These are phyloP conservation scores for Anguilla anguilla DNA, from an alignment of 2,797 vertebrate species.

Conservation along the genomic window DNA sequence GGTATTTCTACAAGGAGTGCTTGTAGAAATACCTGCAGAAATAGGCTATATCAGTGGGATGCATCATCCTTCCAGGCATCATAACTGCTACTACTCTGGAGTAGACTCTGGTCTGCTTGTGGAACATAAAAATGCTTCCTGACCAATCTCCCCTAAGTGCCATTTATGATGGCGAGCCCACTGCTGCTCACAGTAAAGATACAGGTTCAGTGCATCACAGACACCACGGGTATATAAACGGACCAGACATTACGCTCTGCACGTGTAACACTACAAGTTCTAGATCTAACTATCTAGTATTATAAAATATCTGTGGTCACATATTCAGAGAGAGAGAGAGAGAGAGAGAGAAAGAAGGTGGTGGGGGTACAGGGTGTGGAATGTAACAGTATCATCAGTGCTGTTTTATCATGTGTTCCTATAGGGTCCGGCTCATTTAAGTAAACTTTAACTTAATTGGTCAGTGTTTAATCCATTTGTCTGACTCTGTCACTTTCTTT, in stretches of 20 bases:
- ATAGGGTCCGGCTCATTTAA: slow-evolving; percentile 32
- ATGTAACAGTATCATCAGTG: neutral
- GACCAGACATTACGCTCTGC: neutral
- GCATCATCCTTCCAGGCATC: neutral
- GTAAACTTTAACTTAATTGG: slow-evolving; percentile 53
- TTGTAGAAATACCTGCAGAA: neutral
- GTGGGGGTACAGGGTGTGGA: neutral
- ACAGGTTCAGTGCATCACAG: neutral
- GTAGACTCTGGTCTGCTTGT: neutral
- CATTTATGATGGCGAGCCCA: neutral
- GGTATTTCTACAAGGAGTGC: neutral
- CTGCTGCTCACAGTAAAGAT: neutral
- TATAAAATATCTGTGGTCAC: no score
- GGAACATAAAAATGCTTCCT: neutral
- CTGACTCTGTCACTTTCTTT: slow-evolving; percentile 41
- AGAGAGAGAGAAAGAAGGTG: no score
- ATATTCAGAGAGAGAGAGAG: no score
- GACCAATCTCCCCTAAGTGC: neutral
- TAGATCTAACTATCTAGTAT: neutral
- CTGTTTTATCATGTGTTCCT: slow-evolving; percentile 41
- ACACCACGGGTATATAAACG: neutral
- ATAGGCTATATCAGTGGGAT: neutral
- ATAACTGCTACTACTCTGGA: neutral
- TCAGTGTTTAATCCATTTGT: slow-evolving; percentile 52
- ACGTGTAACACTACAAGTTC: neutral